A percentile compares a stretch with the other conserved stretches of the same genome.
Conservation (phyloP, 2,797 vertebrate species). For the Cossypha polioptera region DNA sequence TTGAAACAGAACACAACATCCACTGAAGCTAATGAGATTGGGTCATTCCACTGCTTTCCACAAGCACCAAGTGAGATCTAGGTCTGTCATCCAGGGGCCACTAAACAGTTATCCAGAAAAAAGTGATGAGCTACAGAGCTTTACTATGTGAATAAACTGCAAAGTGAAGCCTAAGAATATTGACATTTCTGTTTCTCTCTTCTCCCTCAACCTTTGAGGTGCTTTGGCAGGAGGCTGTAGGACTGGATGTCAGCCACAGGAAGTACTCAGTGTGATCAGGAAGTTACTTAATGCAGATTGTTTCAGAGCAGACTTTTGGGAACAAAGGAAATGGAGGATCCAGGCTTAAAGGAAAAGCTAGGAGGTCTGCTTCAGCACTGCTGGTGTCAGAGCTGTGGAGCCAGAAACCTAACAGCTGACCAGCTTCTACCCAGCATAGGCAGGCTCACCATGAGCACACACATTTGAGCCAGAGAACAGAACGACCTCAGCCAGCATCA, state of each 20-base stretch:
- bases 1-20: neutral
- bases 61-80: neutral
- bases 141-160: neutral
- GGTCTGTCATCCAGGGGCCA: neutral
- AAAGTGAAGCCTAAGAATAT: neutral
- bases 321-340: constrained; percentile 28
- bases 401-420: constrained; percentile 6
- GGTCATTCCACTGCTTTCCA: neutral
- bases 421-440: neutral
- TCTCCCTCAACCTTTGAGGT: neutral
- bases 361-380: neutral
- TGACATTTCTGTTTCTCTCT: neutral
- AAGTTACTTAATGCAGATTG: neutral
- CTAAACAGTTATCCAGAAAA: neutral
- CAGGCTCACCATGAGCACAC: neutral
- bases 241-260: constrained; percentile 42
- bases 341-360: neutral
- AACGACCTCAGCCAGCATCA: constrained; percentile 3
- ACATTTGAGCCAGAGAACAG: constrained; percentile 18
- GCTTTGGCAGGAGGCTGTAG: neutral
- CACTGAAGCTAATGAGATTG: neutral
- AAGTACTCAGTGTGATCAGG: neutral
- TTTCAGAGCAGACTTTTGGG: constrained; percentile 19
- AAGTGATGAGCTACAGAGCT: neutral
- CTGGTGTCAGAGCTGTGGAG: neutral